Percentiles rank a stretch among this genome's conserved stretches.
These are phyloP conservation scores for Galaxias olidus DNA, from an alignment of 2,797 vertebrate species.

Conservation along the genomic window DNA sequence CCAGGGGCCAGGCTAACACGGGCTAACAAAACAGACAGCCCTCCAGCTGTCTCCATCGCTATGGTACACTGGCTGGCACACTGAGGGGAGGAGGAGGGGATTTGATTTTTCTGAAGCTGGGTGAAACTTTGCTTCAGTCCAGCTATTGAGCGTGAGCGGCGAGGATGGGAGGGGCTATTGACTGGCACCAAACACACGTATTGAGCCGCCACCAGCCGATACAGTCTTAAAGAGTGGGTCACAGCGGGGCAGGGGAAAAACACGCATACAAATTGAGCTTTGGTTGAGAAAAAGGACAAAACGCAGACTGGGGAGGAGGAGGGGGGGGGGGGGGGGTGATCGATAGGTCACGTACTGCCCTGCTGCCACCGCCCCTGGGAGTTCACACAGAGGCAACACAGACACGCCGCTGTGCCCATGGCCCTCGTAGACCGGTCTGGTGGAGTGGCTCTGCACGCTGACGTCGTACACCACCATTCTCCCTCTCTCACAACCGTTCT, in stretches of 20 bases:
- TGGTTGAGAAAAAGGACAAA: constrained; percentile 7
- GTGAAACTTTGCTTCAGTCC: constrained; percentile 21
- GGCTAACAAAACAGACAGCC: constrained; percentile 42
- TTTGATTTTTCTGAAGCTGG: background rate
- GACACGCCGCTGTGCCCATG: constrained; percentile 19
- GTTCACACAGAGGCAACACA: constrained; percentile 29
- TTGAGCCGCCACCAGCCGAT: constrained; percentile 37
- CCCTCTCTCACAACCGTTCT: no score
- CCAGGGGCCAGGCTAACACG: constrained; percentile 15
- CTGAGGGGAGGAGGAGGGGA: background rate
- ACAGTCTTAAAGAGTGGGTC: constrained; percentile 7
- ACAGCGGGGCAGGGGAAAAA: constrained; percentile 6
- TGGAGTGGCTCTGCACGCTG: no score
- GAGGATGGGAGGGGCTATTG: constrained; percentile 27
- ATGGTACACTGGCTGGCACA: background rate
- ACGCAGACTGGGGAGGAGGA: background rate
- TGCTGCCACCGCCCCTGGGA: constrained; percentile 29
- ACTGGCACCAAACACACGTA: constrained; percentile 27
- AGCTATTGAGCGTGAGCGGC: constrained; percentile 28
- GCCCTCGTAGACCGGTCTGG: no score
- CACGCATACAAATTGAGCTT: background rate
- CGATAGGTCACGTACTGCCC: constrained; percentile 13
- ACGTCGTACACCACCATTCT: no score
- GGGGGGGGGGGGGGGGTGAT: background rate
- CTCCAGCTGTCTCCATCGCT: constrained; percentile 25